A percentile compares a stretch with the other conserved stretches of the same genome.
These are phyloP conservation scores for Hemibagrus wyckioides DNA, from an alignment of 2,113 vertebrate genomes.

Conservation along the genomic window DNA sequence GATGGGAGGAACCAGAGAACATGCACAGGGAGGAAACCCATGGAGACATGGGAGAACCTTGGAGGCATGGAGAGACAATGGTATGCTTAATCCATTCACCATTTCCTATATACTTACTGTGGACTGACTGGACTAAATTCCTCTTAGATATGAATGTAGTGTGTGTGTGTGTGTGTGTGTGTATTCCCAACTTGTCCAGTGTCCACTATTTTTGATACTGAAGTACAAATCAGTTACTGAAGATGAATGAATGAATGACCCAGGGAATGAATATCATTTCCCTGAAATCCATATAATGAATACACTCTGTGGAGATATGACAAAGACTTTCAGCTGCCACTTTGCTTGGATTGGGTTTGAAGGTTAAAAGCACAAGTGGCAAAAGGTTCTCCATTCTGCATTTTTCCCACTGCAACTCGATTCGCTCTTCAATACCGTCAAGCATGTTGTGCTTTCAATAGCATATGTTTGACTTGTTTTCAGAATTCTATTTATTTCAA, in stretches of 20 bases:
- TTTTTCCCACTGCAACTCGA: slow-evolving; percentile 20
- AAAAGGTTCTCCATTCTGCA: neutral
- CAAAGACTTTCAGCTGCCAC: neutral
- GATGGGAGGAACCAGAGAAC: neutral
- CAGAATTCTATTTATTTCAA: slow-evolving; percentile 30
- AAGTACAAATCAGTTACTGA: no score
- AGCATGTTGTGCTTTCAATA: neutral
- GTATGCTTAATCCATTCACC: neutral
- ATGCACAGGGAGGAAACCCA: neutral
- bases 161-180: neutral
- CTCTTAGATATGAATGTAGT: neutral
- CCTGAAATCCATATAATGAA: neutral
- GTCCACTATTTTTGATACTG: neutral
- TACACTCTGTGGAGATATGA: neutral
- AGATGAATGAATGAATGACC: neutral
- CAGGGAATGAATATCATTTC: neutral
- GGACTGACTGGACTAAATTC: neutral
- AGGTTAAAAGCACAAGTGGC: neutral
- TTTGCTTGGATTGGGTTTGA: slow-evolving; percentile 13
- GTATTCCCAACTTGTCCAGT: neutral
- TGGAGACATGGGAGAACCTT: neutral
- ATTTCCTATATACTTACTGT: neutral
- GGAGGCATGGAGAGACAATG: neutral
- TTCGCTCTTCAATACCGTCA: neutral
- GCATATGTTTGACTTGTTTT: neutral